Evolutionary conservation across 1,140 invertebrate genomes (phyloP), one percentile per base, ranked within the genome.

Genomic region (Sycophila sp.): DNA sequence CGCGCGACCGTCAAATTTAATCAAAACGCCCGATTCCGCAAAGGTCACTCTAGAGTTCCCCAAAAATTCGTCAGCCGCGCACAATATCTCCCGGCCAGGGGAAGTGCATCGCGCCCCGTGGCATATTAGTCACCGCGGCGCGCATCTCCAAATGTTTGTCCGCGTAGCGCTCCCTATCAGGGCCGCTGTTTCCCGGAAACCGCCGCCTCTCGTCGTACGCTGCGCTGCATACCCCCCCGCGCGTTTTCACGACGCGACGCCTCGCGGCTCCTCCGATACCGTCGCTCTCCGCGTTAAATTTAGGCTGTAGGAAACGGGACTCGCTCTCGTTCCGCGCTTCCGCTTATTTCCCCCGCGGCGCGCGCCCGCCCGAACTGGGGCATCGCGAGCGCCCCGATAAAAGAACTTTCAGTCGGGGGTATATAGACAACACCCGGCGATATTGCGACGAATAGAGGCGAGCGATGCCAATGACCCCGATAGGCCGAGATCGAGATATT

Each of bases 401-500:
- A 67, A 53, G 55, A 45, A 73, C 55, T 65, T 42, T 42, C 67
- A 15, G 11, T 8, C 4, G 22, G 15, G n/a, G 2, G 10, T 51
- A 28, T 53, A 30, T 30, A 53, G 0, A 45, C 5, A 15, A 38
- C 15, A 7, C 42, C 0, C 17, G n/a, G 15, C 19, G 13, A 47
- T 22, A 22, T 45, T 19, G 40, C 40, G n/a, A 45, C 1, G 40
- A 17, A 13, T 19, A 15, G 10, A 19, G 53, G 28, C 3, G n/a
- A 59, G 34, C 22, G 56, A 67, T 76, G 75, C 75, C 72, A 74
- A 73, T 76, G 71, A 76, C 73, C 73, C 60, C 63, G 68, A 72
- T 74, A 47, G 13, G 26, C 15, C 47, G 42, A 22, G 19, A 24
- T 10, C 42, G 28, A 26, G 10, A 22, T 47, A 53, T 56, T 56